Conservation (phyloP, 2,797 vertebrate genomes). For the Morelia viridis region DNA sequence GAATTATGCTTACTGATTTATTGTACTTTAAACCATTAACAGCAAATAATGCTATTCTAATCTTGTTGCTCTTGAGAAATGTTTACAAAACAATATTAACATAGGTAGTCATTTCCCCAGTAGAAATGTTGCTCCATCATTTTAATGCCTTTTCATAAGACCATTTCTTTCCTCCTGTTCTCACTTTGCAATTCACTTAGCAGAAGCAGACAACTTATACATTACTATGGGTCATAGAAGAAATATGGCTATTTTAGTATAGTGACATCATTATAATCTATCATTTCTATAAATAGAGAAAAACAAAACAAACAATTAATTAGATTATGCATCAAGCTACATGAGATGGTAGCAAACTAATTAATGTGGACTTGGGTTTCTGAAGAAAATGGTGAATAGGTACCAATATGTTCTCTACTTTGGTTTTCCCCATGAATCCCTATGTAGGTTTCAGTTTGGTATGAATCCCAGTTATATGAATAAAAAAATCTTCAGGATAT, state of each 20-base stretch:
- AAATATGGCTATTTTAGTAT: constrained; percentile 1
- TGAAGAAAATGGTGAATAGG: background rate
- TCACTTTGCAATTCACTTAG: constrained; percentile 1
- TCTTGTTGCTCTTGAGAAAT: background rate
- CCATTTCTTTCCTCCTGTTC: background rate
- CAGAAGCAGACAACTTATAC: constrained; percentile 1
- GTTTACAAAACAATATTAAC: rapidly evolving
- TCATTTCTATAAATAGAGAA: background rate
- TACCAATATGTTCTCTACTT: background rate
- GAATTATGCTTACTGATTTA: background rate
- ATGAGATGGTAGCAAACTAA: background rate
- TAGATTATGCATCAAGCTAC: background rate
- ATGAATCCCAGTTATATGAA: background rate
- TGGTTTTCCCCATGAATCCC: background rate
- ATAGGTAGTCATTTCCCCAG: background rate
- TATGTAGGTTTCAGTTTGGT: background rate
- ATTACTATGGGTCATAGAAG: background rate
- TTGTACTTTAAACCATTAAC: background rate
- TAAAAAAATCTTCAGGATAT: background rate
- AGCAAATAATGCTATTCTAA: background rate
- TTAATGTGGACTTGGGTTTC: background rate
- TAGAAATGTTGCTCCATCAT: background rate
- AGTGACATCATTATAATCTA: background rate
- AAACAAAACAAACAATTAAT: background rate
- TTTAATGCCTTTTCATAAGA: background rate